Evolutionary conservation across 2,888 invertebrate species (phyloP), one percentile per base, ranked within the genome.

Genomic region (Plagodis pulveraria): DNA sequence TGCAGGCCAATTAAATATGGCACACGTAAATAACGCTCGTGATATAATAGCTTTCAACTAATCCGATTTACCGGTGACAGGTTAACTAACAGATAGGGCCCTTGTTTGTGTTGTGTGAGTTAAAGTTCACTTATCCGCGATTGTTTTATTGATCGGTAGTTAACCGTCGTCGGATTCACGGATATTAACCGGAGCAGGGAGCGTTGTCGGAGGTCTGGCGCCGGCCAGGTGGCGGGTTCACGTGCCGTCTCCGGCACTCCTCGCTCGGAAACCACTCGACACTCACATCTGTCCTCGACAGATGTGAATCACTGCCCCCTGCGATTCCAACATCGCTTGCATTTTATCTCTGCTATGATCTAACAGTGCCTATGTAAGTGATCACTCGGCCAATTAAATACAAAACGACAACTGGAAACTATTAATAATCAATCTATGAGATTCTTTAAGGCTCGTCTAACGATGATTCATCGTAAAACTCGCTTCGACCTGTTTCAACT

Each of bases 1-100:
- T 79, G 80, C 75, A 69, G 76, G 74, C 83, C 87, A 87, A 87
- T 88, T 87, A 84, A 84, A 84, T 85, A 84, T 83, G 78, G 83
- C 76, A 84, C 80, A 82, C 78, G 84, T 86, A 84, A 86, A 86
- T 86, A 80, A 83, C 69, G 72, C 70, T 80, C 74, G 77, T 81
- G 77, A 82, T 82, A 78, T 78, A 70, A 83, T 80, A 77, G 77
- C 80, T 81, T 81, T 83, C 66, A 76, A 75, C 75, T 80, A 78
- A 81, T 80, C 70, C 71, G 64, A 76, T 55, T 61, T 53, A 49
- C 67, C 62, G 70, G 63, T 62, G 66, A 69, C 65, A 65, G 61
- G 70, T 69, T 62, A 56, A 66, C 58, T 62, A 45, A 58, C 44
- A 6, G n/a, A n/a, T 35, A 40, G 56, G 33, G 56, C 41, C 36